Conservation (phyloP, 92 coral and sea anemone species). For the Epizoanthus rinbou region DNA sequence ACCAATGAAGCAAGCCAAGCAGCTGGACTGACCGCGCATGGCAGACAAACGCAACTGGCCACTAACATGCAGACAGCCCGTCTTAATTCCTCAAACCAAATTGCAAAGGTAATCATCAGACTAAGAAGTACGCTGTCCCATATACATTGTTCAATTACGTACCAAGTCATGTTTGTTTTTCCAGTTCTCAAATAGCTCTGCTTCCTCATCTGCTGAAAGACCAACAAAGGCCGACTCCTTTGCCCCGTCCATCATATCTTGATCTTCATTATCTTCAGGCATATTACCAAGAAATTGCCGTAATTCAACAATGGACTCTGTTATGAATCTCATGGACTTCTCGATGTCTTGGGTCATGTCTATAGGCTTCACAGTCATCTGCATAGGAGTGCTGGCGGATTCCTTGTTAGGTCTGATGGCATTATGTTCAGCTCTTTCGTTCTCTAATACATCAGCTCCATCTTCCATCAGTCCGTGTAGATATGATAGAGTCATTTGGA, state of each 20-base stretch:
- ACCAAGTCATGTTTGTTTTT: slow-evolving; percentile 34
- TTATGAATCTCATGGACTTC: slow-evolving; percentile 55
- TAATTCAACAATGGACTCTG: slow-evolving; percentile 70
- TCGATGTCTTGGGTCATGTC: slow-evolving; percentile 43
- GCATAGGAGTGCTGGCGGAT: neutral
- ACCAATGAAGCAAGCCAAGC: too few relatives aligned
- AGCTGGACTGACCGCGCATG: too few relatives aligned
- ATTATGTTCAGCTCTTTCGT: slow-evolving; percentile 33
- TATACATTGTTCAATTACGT: neutral
- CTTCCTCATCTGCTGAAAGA: neutral
- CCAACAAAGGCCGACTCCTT: neutral
- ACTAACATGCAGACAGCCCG: neutral
- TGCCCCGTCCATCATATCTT: neutral
- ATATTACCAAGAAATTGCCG: slow-evolving; percentile 68
- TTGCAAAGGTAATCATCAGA: too few relatives aligned
- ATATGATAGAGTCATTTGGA: slow-evolving; percentile 88
- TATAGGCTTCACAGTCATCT: slow-evolving; percentile 11
- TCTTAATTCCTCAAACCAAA: too few relatives aligned
- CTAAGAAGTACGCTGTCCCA: too few relatives aligned
- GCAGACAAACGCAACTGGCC: too few relatives aligned
- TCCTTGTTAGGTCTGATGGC: slow-evolving; percentile 14
- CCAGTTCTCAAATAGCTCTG: slow-evolving; percentile 21
- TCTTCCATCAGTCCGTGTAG: slow-evolving; percentile 88
- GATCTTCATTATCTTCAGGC: slow-evolving; percentile 37
- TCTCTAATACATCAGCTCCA: slow-evolving; percentile 77